Conservation (phyloP, 2,888 invertebrate genomes). For the Plusia festucae region DNA sequence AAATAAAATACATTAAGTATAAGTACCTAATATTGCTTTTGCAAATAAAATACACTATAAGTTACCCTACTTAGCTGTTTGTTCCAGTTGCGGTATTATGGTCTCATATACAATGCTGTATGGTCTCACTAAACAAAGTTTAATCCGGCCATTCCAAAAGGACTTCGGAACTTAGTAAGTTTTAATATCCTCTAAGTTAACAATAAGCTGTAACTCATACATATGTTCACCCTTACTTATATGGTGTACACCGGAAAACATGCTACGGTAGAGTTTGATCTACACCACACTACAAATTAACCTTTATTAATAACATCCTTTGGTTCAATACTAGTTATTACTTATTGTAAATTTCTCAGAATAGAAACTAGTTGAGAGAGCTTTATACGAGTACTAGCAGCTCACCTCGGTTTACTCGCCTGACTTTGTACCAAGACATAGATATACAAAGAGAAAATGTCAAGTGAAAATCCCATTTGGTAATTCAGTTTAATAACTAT, state of each 20-base stretch:
- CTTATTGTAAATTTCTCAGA: constrained; percentile 4
- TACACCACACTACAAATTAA: background rate
- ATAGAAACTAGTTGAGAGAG: background rate
- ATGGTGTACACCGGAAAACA: background rate
- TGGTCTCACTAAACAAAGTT: constrained; percentile 27
- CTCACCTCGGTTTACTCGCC: background rate
- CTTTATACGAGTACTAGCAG: background rate
- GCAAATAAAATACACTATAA: no score
- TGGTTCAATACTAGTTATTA: background rate
- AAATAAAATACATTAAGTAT: no score
- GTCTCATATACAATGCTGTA: constrained; percentile 26
- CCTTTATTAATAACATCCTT: background rate
- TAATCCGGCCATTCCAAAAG: constrained; percentile 21
- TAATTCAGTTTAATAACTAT: no score
- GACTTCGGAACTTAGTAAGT: constrained; percentile 26
- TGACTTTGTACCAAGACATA: no score
- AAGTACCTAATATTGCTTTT: no score
- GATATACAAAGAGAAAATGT: no score
- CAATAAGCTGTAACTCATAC: constrained; percentile 8
- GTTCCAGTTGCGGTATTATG: constrained; percentile 5
- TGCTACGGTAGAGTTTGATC: background rate
- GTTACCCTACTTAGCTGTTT: constrained; percentile 1
- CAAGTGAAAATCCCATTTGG: no score
- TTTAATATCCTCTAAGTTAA: constrained; percentile 26
- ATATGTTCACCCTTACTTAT: background rate